These are phyloP conservation scores for Amphiduros pacificus DNA, from an alignment of 2,888 invertebrate genomes.

Conservation along the genomic window DNA sequence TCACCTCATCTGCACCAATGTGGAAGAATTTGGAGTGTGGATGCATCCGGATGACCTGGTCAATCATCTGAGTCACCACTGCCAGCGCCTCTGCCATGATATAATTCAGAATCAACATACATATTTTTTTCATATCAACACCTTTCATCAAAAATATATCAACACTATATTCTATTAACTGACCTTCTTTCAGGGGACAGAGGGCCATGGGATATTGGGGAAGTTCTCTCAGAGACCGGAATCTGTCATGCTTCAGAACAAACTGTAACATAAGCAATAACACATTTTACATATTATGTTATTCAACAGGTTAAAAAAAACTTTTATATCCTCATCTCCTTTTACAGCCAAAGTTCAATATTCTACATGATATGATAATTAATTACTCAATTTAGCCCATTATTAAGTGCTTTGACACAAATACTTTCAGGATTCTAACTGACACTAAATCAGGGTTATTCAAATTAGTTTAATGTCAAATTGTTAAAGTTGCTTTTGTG, in stretches of 20 bases:
- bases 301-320: too few relatives aligned
- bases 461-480: too few relatives aligned
- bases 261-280: constrained; percentile 54
- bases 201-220: constrained; percentile 27
- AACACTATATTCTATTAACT: background rate
- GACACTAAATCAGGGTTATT: too few relatives aligned
- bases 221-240: constrained; percentile 70
- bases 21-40: constrained; percentile 69
- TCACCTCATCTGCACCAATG: constrained; percentile 77
- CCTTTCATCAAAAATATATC: background rate
- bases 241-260: constrained; percentile 72
- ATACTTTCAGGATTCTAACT: too few relatives aligned
- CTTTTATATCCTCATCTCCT: too few relatives aligned
- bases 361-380: too few relatives aligned
- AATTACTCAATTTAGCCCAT: too few relatives aligned
- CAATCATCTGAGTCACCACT: constrained; percentile 6
- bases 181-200: background rate
- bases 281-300: too few relatives aligned
- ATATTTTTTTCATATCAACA: too few relatives aligned
- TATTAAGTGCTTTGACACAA: too few relatives aligned
- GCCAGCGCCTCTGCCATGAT: background rate
- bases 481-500: too few relatives aligned
- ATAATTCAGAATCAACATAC: background rate
- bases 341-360: too few relatives aligned
- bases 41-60: constrained; percentile 62